Conservation (phyloP, 64 coral and sea anemone species). For the Pachyseris speciosa region DNA sequence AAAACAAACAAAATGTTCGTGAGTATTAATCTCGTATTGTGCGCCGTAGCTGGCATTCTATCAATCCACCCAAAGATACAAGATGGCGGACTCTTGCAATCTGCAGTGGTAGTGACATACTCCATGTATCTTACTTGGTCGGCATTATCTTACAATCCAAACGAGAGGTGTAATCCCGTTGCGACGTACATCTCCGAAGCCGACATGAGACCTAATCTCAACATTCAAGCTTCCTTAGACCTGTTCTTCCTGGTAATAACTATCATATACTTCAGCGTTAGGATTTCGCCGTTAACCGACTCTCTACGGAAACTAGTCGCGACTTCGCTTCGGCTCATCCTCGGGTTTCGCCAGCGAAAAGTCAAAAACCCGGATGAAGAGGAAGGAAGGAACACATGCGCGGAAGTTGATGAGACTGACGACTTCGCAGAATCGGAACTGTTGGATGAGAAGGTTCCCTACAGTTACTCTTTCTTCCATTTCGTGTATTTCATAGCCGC, state of each 20-base stretch:
- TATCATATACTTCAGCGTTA: slow-evolving; percentile 87
- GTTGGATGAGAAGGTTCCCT: slow-evolving; percentile 62
- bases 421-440: not conserved
- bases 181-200: slow-evolving; percentile 87
- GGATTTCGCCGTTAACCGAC: slow-evolving; percentile 51
- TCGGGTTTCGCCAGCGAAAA: slow-evolving; percentile 23
- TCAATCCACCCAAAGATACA: slow-evolving; percentile 88
- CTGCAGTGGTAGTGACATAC: slow-evolving; percentile 63
- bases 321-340: slow-evolving; percentile 46
- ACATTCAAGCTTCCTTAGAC: slow-evolving; percentile 89
- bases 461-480: slow-evolving; percentile 91
- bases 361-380: slow-evolving; percentile 10
- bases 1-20: slow-evolving; percentile 93
- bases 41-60: slow-evolving; percentile 68
- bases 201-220: slow-evolving; percentile 95
- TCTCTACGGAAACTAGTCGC: slow-evolving; percentile 43
- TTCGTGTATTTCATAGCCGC: slow-evolving; percentile 87
- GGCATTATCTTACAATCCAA: slow-evolving; percentile 89
- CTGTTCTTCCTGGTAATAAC: slow-evolving; percentile 52
- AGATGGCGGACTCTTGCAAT: slow-evolving; percentile 82
- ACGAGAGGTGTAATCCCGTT: slow-evolving; percentile 91
- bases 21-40: slow-evolving; percentile 87
- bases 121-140: slow-evolving; percentile 89
- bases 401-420: not conserved
- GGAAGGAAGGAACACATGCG: not conserved